These are phyloP conservation scores for Etheostoma perlongum DNA, from an alignment of 2,797 vertebrate genomes.

Conservation along the genomic window DNA sequence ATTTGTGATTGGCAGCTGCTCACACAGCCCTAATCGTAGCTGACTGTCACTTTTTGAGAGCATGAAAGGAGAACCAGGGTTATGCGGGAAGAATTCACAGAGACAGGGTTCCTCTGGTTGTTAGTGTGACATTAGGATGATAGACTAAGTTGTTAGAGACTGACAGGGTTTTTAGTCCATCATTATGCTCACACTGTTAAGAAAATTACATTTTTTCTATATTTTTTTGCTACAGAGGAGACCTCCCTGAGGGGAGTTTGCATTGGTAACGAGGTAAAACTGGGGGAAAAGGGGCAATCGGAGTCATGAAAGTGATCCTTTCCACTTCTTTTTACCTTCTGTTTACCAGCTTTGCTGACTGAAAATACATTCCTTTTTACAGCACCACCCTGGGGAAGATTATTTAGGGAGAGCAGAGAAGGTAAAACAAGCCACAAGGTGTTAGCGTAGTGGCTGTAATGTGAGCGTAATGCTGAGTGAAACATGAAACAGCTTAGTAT, in stretches of 20 bases:
- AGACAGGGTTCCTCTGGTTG: conserved; percentile 26
- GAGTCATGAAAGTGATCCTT: background rate
- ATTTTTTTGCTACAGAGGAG: background rate
- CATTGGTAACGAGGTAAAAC: background rate
- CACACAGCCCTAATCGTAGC: background rate
- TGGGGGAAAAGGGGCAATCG: background rate
- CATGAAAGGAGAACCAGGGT: conserved; percentile 23
- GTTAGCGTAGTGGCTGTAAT: conserved; percentile 21
- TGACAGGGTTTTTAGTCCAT: background rate
- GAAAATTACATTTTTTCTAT: background rate
- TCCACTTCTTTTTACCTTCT: conserved; percentile 73
- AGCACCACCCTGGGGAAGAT: conserved; percentile 65
- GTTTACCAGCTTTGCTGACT: conserved; percentile 71
- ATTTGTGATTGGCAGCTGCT: background rate
- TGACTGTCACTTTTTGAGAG: conserved; percentile 37
- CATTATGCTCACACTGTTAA: background rate
- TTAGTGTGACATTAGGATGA: conserved; percentile 36
- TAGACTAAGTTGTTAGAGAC: conserved; percentile 10
- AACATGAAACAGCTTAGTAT: background rate
- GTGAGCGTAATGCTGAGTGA: background rate
- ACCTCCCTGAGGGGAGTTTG: background rate
- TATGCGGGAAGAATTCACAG: conserved; percentile 4
- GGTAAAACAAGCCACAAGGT: conserved; percentile 32
- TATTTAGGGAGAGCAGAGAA: conserved; percentile 41
- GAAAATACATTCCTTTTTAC: conserved; percentile 73